Evolutionary conservation across 2,797 vertebrate species (phyloP).

Genomic region (Sebastes oblongus): DNA sequence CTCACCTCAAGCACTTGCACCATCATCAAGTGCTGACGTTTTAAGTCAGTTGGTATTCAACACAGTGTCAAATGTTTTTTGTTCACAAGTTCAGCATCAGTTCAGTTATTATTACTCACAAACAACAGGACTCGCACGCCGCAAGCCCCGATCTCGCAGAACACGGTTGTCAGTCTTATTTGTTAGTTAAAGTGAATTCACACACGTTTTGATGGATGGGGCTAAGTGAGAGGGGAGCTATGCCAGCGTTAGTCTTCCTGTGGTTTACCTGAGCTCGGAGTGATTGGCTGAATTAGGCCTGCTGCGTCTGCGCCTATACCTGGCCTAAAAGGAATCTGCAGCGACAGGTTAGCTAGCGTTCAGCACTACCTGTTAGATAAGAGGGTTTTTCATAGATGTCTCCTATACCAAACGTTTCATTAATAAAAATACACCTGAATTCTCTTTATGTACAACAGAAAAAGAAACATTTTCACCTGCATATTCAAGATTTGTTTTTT

Average conservation of each 20-base stretch:
- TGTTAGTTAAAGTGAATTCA: slow-evolving; percentile 58
- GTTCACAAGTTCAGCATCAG: slow-evolving; percentile 69
- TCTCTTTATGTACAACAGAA: slow-evolving; percentile 86
- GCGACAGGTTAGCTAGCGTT: slow-evolving; percentile 67
- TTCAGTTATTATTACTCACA: slow-evolving; percentile 52
- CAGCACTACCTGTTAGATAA: slow-evolving; percentile 76
- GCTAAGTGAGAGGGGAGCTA: slow-evolving; percentile 43
- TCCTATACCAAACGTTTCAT: slow-evolving; percentile 81
- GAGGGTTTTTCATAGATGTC: slow-evolving; percentile 69
- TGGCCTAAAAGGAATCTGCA: slow-evolving; percentile 65
- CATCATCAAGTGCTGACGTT: slow-evolving; percentile 49
- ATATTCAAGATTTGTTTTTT: slow-evolving; percentile 86
- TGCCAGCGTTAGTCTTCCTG: slow-evolving; percentile 69
- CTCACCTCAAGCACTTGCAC: slow-evolving; percentile 54
- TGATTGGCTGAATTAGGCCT: slow-evolving; percentile 71
- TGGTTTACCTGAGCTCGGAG: slow-evolving; percentile 81
- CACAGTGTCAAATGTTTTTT: slow-evolving; percentile 75
- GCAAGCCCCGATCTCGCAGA: slow-evolving; percentile 45
- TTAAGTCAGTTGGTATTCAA: slow-evolving; percentile 51
- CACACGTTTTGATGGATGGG: slow-evolving; percentile 49
- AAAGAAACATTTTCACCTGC: slow-evolving; percentile 81
- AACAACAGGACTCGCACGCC: slow-evolving; percentile 34
- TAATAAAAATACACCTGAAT: slow-evolving; percentile 84
- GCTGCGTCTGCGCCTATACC: slow-evolving; percentile 57
- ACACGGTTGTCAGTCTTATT: slow-evolving; percentile 49